These are phyloP conservation scores for Sebastes goodei DNA, from an alignment of 2,797 vertebrate genomes.

Conservation along the genomic window DNA sequence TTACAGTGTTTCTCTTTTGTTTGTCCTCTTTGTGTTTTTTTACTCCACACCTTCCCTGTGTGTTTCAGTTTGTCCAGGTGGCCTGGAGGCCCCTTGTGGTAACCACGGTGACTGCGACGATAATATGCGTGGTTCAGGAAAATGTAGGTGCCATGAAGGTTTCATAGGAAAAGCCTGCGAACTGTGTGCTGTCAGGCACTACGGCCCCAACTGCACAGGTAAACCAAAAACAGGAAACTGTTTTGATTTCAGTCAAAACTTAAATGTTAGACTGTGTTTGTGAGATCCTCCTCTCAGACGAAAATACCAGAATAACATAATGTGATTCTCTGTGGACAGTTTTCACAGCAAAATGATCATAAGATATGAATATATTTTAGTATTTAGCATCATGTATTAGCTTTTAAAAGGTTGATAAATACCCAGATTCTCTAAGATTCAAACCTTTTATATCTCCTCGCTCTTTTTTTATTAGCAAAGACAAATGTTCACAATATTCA, in stretches of 20 bases:
- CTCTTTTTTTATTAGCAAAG: neutral
- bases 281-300: neutral
- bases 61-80: slow-evolving; percentile 89
- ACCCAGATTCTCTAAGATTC: neutral
- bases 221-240: neutral
- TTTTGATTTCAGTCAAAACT: neutral
- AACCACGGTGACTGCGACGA: slow-evolving; percentile 85
- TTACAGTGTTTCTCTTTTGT: neutral
- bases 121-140: slow-evolving; percentile 80
- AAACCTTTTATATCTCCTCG: neutral
- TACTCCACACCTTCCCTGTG: neutral
- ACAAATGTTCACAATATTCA: neutral
- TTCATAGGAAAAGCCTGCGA: slow-evolving; percentile 89
- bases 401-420: neutral
- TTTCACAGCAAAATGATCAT: neutral
- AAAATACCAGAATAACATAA: neutral
- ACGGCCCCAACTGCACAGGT: slow-evolving; percentile 91
- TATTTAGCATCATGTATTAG: neutral
- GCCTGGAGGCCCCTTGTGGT: slow-evolving; percentile 85
- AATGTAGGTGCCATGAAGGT: slow-evolving; percentile 77
- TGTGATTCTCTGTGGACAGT: neutral
- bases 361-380: neutral
- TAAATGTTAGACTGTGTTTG: neutral
- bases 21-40: neutral
- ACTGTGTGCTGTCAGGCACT: slow-evolving; percentile 79